Evolutionary conservation across 64 coral and sea anemone species (phyloP).

Genomic region (Acropora yongei): DNA sequence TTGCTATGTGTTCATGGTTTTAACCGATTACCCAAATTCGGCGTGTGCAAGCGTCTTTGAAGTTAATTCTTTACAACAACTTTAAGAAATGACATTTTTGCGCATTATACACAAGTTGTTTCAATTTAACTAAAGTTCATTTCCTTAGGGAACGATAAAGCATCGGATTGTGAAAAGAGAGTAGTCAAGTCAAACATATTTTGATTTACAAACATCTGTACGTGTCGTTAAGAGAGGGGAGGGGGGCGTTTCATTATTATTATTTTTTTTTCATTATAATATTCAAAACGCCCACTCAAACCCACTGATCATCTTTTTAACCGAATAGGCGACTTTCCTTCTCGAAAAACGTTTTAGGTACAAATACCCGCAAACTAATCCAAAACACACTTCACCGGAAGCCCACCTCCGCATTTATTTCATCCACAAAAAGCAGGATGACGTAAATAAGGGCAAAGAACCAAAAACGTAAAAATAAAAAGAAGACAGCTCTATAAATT

Average conservation of each 20-base stretch:
- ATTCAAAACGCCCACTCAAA: background rate
- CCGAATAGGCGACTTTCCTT: background rate
- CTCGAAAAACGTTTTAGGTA: background rate
- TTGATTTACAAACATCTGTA: background rate
- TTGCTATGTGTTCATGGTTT: no score
- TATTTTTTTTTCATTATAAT: background rate
- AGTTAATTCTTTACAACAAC: no score
- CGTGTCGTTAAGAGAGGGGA: background rate
- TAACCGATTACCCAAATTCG: no score
- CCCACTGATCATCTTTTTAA: background rate
- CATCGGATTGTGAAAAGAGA: no score
- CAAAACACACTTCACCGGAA: conserved; percentile 2
- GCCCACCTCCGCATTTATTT: background rate
- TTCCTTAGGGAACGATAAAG: no score
- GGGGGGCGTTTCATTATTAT: no score
- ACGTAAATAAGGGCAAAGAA: conserved; percentile 13
- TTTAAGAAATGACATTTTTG: no score
- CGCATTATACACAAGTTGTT: no score
- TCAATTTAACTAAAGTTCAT: no score
- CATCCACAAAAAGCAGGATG: background rate
- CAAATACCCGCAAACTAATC: background rate
- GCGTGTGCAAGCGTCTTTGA: no score
- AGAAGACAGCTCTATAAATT: background rate
- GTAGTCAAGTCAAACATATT: no score
- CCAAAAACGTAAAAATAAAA: background rate